Evolutionary conservation across 2,888 invertebrate species (phyloP), one percentile per base, ranked within the genome.

Genomic region (Autographa gamma): DNA sequence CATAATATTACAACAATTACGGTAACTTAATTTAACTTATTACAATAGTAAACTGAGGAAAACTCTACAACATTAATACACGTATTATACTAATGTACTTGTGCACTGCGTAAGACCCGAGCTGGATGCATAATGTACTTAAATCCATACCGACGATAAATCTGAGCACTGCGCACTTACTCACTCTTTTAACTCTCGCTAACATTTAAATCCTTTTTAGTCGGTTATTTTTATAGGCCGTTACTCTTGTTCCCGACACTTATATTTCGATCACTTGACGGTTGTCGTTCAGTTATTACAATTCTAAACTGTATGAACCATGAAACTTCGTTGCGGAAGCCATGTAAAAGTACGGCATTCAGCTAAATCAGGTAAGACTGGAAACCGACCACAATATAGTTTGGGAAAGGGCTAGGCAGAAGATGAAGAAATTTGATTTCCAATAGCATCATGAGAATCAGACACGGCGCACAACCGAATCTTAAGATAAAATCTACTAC

Each of bases 21-120:
- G 65, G 72, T 48, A 59, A 60, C 38, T 59, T 54, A 64, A 64
- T 43, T 32, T 52, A 67, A 68, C 43, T 16, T 65, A 77, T 9
- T n/a, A 63, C 19, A 25, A 3, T 43, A 32, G 48, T 19, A n/a
- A 67, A 60, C 61, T 31, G 18, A 67, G 18, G 4, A 63, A 32
- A 65, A 59, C 41, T 63, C 14, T 54, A 65, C 38, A 38, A 5
- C 43, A 34, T 63, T 58, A 65, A 52, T 58, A 66, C 31, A 54
- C 18, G n/a, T 62, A 60, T 63, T 52, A 56, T 58, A 18, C 58
- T 31, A 56, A 43, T 67, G 54, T n/a, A 18, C 58, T 52, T 41
- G 18, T 54, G 31, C 38, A 69, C 16, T 62, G 74, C 74, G 71
- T 64, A 56, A 61, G 52, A 16, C 19, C 31, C 11, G 60, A 63